Evolutionary conservation across 2,888 invertebrate genomes (phyloP).

Genomic region (Amblyteles armatorius): DNA sequence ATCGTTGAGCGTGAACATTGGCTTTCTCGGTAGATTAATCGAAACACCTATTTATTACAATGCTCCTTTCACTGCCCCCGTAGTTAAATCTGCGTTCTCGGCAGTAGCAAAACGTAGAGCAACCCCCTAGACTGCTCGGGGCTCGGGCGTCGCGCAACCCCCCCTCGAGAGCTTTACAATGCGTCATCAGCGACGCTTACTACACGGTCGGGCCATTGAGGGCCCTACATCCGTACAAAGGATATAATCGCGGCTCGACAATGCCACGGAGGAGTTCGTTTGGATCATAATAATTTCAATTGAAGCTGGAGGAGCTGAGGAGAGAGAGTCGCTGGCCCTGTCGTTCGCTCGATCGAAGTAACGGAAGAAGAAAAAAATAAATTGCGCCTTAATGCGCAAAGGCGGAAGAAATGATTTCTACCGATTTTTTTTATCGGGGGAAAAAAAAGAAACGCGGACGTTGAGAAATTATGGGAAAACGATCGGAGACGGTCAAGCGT

Average conservation of each 20-base stretch:
- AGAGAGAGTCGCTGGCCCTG: slow-evolving; percentile 20
- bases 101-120: slow-evolving; percentile 9
- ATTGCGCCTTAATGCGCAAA: slow-evolving; percentile 31
- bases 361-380: not conserved
- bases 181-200: slow-evolving; percentile 83
- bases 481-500: slow-evolving; percentile 55
- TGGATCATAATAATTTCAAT: slow-evolving; percentile 85
- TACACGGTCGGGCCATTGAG: slow-evolving; percentile 77
- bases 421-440: not conserved
- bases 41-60: slow-evolving; percentile 81
- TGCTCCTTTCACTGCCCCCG: slow-evolving; percentile 68
- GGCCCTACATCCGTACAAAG: slow-evolving; percentile 83
- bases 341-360: slow-evolving; percentile 12
- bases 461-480: slow-evolving; percentile 54
- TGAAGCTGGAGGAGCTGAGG: slow-evolving; percentile 75
- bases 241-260: slow-evolving; percentile 84
- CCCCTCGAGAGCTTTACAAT: slow-evolving; percentile 82
- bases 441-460: slow-evolving; percentile 29
- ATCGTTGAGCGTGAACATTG: slow-evolving; percentile 16
- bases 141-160: slow-evolving; percentile 11
- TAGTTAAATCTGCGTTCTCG: slow-evolving; percentile 5
- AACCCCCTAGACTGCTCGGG: slow-evolving; percentile 19
- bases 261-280: slow-evolving; percentile 84
- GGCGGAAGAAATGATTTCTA: slow-evolving; percentile 19
- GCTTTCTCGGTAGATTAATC: slow-evolving; percentile 25